phyloP scores from a whole-genome alignment of 2,113 vertebrate species.

The Thryonomys swinderianus region DNA sequence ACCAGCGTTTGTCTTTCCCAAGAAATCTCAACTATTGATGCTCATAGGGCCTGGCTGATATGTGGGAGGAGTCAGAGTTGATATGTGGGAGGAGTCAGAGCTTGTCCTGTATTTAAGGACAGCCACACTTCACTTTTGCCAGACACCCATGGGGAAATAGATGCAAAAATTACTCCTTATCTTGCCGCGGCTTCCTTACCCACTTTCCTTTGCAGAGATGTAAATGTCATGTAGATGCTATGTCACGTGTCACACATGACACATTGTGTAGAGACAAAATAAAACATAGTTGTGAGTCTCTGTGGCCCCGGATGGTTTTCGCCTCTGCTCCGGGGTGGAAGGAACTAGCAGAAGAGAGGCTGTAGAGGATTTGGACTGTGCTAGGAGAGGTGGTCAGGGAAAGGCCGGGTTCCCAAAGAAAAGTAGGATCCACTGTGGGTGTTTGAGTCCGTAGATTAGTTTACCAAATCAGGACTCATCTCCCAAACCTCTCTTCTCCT shows the following conservation, averaged over 20 bases:
- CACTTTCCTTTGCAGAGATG: constrained; percentile 9
- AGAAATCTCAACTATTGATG: background rate
- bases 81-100: background rate
- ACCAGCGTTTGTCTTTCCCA: background rate
- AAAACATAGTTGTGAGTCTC: background rate
- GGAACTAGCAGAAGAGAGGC: background rate
- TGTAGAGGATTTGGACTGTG: background rate
- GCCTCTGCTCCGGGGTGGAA: background rate
- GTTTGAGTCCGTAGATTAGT: background rate
- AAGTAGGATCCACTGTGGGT: background rate
- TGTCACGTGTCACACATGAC: background rate
- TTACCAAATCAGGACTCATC: background rate
- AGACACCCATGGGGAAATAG: background rate
- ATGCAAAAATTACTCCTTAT: background rate
- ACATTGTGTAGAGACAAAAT: background rate
- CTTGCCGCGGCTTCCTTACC: background rate
- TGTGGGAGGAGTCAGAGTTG: background rate
- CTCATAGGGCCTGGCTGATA: background rate
- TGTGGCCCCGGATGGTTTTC: background rate
- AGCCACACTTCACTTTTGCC: background rate
- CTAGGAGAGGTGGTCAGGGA: background rate
- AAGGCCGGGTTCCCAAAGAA: background rate
- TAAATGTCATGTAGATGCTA: background rate
- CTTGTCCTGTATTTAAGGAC: background rate
- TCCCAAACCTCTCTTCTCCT: background rate